Base-by-base conservation (phyloP, 2,797 vertebrate genomes). In the Enteromius trimaculatus region DNA sequence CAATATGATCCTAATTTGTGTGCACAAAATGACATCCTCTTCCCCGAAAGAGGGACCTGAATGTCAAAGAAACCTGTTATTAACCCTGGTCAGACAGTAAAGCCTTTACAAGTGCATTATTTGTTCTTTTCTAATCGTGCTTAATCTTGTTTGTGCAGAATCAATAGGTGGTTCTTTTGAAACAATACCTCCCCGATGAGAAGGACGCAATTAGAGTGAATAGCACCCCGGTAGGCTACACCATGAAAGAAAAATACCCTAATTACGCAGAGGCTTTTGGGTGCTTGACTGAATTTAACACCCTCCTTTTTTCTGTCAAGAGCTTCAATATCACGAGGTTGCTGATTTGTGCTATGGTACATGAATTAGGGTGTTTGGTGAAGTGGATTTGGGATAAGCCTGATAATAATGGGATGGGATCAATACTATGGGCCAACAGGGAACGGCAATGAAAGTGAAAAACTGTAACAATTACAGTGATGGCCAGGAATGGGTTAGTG, bases 341-440 rank as follows among this genome's bases (percentile, higher is more conserved):
- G 80, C 55, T 79, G 80, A 84, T 80, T 77, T 80, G 72, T 86
- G 77, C 62, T 42, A 31, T 72, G 72, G 49, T 69, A 71, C 44
- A 21, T 76, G 65, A 85, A 81, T 80, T 75, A 87, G 77, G 60
- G 78, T 77, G 68, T 86, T 85, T 82, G 81, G 51, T 62, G 84
- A 81, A 85, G 81, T 86, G 85, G 93, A 89, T 93, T 93, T 92
- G 87, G 83, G 90, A 86, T 94, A 95, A 95, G 92, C 92, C 89
- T 58, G 87, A 91, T 94, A 94, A 95, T 94, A 93, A 95, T 93
- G 92, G 90, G 91, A 85, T 55, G 84, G 91, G 93, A 95, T 95
- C 93, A 94, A 95, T 95, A 91, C 86, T 87, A 88, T 47, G 84
- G 88, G 85, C 90, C 93, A 83, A 79, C 88, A 86, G 94, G 92